phyloP scores from a whole-genome alignment of 2,797 vertebrate species.

The Cynodonichthys magdalenae region DNA sequence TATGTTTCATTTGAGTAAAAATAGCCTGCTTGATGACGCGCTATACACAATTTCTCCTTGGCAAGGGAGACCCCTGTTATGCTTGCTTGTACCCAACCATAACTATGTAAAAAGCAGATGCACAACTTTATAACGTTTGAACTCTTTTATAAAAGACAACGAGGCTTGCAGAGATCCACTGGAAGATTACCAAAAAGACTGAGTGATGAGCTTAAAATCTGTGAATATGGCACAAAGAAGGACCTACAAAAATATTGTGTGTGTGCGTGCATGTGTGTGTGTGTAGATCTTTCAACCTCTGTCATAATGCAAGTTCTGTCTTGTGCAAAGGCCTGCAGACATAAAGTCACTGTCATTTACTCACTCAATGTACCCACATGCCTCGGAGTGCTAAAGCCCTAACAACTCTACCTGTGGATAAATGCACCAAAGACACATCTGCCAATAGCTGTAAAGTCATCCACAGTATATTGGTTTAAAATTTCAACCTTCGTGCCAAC shows the following conservation, averaged over 20 bases:
- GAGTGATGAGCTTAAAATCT: slow-evolving; percentile 42
- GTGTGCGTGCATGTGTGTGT: slow-evolving; percentile 3
- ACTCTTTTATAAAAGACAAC: slow-evolving; percentile 20
- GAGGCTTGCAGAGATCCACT: slow-evolving; percentile 24
- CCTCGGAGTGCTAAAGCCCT: slow-evolving; percentile 37
- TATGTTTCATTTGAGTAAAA: slow-evolving; percentile 45
- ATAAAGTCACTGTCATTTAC: slow-evolving; percentile 54
- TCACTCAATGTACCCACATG: slow-evolving; percentile 45
- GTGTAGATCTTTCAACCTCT: slow-evolving; percentile 42
- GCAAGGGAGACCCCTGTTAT: slow-evolving; percentile 31
- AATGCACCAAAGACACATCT: slow-evolving; percentile 59
- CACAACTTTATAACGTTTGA: slow-evolving; percentile 23
- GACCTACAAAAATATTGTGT: slow-evolving; percentile 31
- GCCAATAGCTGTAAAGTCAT: slow-evolving; percentile 36
- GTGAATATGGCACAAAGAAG: slow-evolving; percentile 36
- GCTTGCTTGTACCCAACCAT: slow-evolving; percentile 40
- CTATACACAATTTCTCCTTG: slow-evolving; percentile 34
- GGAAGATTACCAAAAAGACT: slow-evolving; percentile 28
- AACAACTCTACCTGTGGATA: slow-evolving; percentile 24
- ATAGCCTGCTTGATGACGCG: slow-evolving; percentile 25
- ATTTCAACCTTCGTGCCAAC: slow-evolving; percentile 19
- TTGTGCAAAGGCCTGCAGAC: slow-evolving; percentile 60
- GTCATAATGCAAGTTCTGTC: slow-evolving; percentile 61
- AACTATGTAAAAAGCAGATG: slow-evolving; percentile 32
- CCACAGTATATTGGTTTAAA: slow-evolving; percentile 40